Percentiles rank a stretch among this genome's conserved stretches.
phyloP scores from a whole-genome alignment of 2,888 invertebrate species.

The Itoplectis maculator region DNA sequence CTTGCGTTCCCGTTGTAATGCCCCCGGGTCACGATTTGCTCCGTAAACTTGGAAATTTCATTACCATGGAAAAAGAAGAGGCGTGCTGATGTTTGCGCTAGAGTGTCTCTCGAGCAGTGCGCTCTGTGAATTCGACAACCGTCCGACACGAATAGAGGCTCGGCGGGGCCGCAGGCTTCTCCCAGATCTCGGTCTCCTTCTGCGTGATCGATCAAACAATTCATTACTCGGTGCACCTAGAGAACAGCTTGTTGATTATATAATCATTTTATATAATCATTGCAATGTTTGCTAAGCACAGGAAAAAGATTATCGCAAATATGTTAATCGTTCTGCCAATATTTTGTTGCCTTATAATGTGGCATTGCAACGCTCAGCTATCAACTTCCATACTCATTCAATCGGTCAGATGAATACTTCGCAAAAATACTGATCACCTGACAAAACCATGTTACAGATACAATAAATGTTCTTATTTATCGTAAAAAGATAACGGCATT shows the following conservation, averaged over 20 bases:
- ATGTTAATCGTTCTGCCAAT: neutral
- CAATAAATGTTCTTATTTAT: too few species aligned
- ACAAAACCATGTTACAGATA: too few species aligned
- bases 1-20: conserved; percentile 61
- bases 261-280: neutral
- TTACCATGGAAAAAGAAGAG: conserved; percentile 69
- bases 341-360: too few species aligned
- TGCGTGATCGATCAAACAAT: conserved; percentile 27
- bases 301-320: neutral
- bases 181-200: neutral
- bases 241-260: neutral
- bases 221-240: neutral
- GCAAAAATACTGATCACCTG: too few species aligned
- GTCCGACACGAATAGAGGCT: conserved; percentile 22
- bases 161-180: conserved; percentile 16
- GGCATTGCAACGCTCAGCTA: too few species aligned
- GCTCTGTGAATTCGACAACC: conserved; percentile 61
- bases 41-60: conserved; percentile 72
- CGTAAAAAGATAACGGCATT: too few species aligned
- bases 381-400: too few species aligned
- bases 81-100: conserved; percentile 63
- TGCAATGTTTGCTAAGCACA: neutral
- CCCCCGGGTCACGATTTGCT: conserved; percentile 72
- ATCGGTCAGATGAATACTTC: too few species aligned
- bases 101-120: conserved; percentile 36